phyloP scores from a whole-genome alignment of 2,797 vertebrate genomes.

The Loris lydekkerianus region DNA sequence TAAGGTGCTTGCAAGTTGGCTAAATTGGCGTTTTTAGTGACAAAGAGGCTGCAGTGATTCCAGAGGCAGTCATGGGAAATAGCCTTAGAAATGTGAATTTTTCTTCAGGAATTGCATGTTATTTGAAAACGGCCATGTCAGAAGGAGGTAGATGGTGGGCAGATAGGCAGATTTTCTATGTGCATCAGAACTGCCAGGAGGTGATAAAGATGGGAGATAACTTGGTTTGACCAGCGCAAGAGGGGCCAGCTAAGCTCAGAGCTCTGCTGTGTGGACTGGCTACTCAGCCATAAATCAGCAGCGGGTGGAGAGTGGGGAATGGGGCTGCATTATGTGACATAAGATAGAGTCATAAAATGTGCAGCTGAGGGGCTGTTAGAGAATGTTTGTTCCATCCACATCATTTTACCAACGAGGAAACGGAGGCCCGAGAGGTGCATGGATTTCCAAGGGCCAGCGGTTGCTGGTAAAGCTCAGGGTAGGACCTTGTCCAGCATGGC shows the following conservation, averaged over 20 bases:
- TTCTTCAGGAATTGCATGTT: neutral
- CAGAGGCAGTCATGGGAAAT: neutral
- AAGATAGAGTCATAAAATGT: slow-evolving; percentile 52
- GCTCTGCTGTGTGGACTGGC: neutral
- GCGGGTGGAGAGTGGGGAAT: neutral
- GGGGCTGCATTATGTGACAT: neutral
- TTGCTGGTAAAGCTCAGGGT: neutral
- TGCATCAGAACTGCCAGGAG: neutral
- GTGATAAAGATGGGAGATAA: slow-evolving; percentile 18
- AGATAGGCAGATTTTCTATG: neutral
- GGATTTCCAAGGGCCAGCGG: neutral
- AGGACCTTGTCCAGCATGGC: neutral
- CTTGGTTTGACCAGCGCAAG: neutral
- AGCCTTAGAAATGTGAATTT: neutral
- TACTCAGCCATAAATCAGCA: slow-evolving; percentile 29
- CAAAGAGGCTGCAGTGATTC: neutral
- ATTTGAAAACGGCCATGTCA: neutral
- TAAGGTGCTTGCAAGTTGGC: neutral
- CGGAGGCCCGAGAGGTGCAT: neutral
- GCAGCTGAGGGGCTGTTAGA: slow-evolving; percentile 42
- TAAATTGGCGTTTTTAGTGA: slow-evolving; percentile 4
- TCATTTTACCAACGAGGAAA: slow-evolving; percentile 60
- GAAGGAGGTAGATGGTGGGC: neutral
- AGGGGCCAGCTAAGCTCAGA: slow-evolving; percentile 3
- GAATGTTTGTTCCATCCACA: slow-evolving; percentile 13